Evolutionary conservation across 2,113 vertebrate genomes (phyloP).

Genomic region (Phylloscopus trochiloides): DNA sequence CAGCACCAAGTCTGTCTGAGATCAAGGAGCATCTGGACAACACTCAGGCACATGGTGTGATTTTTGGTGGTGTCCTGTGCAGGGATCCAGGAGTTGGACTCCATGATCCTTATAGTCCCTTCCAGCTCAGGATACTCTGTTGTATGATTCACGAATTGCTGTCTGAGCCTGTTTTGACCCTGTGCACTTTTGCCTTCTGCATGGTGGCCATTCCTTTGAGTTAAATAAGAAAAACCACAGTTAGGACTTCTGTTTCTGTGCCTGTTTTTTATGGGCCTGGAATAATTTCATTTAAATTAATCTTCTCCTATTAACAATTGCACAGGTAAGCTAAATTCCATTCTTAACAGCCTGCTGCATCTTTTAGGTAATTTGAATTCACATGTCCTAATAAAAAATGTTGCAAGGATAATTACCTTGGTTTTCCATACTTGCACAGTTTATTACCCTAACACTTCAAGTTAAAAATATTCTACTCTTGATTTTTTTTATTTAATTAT

Average conservation of each 20-base stretch:
- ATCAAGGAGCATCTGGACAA: neutral
- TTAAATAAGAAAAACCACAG: neutral
- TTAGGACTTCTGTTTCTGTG: neutral
- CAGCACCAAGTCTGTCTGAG: neutral
- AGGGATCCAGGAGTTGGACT: neutral
- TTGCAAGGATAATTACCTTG: neutral
- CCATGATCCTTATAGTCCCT: neutral
- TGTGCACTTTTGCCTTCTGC: neutral
- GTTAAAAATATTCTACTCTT: neutral
- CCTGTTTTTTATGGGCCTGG: neutral
- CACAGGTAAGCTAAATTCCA: neutral
- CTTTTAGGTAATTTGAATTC: neutral
- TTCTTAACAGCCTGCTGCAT: neutral
- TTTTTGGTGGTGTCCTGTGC: neutral
- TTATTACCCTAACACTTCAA: neutral
- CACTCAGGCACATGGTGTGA: neutral
- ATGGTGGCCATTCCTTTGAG: neutral
- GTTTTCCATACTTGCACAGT: neutral
- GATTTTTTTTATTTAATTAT: neutral
- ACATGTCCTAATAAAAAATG: neutral
- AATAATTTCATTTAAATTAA: neutral
- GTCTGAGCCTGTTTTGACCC: fast-evolving
- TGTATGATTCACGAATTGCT: neutral
- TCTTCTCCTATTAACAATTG: neutral
- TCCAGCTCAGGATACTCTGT: neutral